Conservation (phyloP, 2,797 vertebrate genomes). For the Eupleurogrammus muticus region DNA sequence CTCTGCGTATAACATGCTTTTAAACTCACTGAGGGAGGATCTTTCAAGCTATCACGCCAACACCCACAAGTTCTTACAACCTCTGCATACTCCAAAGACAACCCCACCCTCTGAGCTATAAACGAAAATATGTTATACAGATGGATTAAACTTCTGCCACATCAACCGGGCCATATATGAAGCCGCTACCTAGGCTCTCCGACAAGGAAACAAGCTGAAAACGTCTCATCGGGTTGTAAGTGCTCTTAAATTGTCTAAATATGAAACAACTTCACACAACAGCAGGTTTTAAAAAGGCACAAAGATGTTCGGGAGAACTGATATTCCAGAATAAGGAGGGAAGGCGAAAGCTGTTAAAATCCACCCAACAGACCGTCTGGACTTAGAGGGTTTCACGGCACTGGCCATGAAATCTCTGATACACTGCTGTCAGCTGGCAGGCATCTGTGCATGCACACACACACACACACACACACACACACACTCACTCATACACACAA, state of each 20-base stretch:
- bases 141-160: constrained; percentile 7
- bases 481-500: constrained; percentile 24
- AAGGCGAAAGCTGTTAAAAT: constrained; percentile 50
- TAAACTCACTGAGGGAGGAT: neutral
- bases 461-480: neutral
- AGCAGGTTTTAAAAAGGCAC: constrained; percentile 8
- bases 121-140: constrained; percentile 13
- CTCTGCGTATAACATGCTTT: constrained; percentile 16
- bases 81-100: neutral
- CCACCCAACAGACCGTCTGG: constrained; percentile 60
- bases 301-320: constrained; percentile 38
- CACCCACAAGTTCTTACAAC: constrained; percentile 12
- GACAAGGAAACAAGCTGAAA: constrained; percentile 7
- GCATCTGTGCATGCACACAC: neutral
- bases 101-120: constrained; percentile 34
- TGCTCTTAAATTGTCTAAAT: constrained; percentile 21
- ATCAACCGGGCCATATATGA: neutral
- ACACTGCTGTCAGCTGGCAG: constrained; percentile 62
- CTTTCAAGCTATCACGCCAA: neutral
- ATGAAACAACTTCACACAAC: constrained; percentile 35
- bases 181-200: neutral
- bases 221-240: constrained; percentile 22
- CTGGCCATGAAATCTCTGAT: constrained; percentile 59
- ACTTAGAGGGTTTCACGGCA: constrained; percentile 56
- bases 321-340: constrained; percentile 46